Base-by-base conservation (phyloP, 1,140 invertebrate species). In the Maniola jurtina region DNA sequence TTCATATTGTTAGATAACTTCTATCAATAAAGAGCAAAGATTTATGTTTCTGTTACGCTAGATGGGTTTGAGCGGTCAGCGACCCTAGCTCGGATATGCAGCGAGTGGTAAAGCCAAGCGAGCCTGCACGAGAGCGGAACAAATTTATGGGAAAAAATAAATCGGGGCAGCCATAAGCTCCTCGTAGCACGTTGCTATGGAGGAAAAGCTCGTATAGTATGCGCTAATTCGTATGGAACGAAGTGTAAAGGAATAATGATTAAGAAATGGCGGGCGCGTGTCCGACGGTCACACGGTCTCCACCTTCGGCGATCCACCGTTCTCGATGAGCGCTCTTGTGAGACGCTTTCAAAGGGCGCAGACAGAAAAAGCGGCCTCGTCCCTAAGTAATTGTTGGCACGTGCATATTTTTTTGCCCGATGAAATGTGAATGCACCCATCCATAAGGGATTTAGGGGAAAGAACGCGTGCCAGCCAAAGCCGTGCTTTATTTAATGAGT, bases 321-420 rank as follows among this genome's bases (percentile, higher is more conserved):
- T 89, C 80, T 70, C 65, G 65, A 66, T 83, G 88, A 83, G 79
- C 81, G 79, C 77, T 81, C 85, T 83, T 74, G 84, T 75, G 81
- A 64, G 79, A 84, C 84, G 68, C 45, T 40, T 66, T 73, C 64
- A 64, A 64, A 81, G 75, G 77, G 77, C 67, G 73, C 73, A 76
- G 77, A 75, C 73, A 75, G 15, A 56, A 61, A 72, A 68, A 62
- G 65, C 40, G 67, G 64, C 54, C 70, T 72, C 73, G 76, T 45
- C 77, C 77, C 79, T 77, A 73, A 77, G 60, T 87, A 88, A 90
- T 84, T 83, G 79, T 57, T 77, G 86, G 85, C 88, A 84, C 88
- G 88, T 84, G 88, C 79, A 80, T 64, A 70, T 77, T 83, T 88
- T 48, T 83, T 84, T 83, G 71, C 67, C 47, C 62, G 71, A 70